A percentile compares a stretch with the other conserved stretches of the same genome.
phyloP scores from a whole-genome alignment of 2,113 vertebrate genomes.

The Caranx ignobilis region DNA sequence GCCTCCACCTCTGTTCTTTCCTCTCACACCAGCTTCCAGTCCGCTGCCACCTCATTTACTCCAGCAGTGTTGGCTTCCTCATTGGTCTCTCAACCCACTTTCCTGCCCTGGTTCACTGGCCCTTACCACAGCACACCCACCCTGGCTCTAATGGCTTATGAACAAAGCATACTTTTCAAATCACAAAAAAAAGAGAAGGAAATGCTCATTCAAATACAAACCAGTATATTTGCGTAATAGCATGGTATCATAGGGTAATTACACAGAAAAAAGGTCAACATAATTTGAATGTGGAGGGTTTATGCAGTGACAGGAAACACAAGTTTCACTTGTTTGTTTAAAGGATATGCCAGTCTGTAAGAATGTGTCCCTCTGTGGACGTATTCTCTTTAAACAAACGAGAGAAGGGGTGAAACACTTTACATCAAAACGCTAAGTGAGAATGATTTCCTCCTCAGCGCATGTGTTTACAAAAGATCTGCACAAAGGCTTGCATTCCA shows the following conservation, averaged over 20 bases:
- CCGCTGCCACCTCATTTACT: constrained; percentile 65
- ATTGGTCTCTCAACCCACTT: constrained; percentile 51
- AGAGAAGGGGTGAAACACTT: constrained; percentile 10
- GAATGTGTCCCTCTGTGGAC: neutral
- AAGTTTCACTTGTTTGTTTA: constrained; percentile 33
- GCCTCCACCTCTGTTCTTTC: constrained; percentile 47
- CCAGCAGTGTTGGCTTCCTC: constrained; percentile 52
- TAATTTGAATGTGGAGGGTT: constrained; percentile 40
- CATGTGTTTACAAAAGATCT: constrained; percentile 5
- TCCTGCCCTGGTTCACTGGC: constrained; percentile 38
- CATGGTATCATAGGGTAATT: constrained; percentile 39
- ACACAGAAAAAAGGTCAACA: constrained; percentile 24
- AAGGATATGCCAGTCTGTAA: neutral
- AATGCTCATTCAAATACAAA: constrained; percentile 46
- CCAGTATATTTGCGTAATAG: constrained; percentile 45
- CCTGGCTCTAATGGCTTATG: constrained; percentile 28
- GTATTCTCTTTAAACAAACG: constrained; percentile 20
- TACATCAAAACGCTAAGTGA: constrained; percentile 4
- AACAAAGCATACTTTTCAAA: constrained; percentile 52
- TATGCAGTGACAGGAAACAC: constrained; percentile 22
- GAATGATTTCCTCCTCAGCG: neutral
- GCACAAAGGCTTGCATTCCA: constrained; percentile 43
- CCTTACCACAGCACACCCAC: constrained; percentile 49
- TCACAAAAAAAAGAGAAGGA: constrained; percentile 30
- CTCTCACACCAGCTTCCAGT: constrained; percentile 37